Evolutionary conservation across 2,797 vertebrate genomes (phyloP).

Genomic region (Prionace glauca): DNA sequence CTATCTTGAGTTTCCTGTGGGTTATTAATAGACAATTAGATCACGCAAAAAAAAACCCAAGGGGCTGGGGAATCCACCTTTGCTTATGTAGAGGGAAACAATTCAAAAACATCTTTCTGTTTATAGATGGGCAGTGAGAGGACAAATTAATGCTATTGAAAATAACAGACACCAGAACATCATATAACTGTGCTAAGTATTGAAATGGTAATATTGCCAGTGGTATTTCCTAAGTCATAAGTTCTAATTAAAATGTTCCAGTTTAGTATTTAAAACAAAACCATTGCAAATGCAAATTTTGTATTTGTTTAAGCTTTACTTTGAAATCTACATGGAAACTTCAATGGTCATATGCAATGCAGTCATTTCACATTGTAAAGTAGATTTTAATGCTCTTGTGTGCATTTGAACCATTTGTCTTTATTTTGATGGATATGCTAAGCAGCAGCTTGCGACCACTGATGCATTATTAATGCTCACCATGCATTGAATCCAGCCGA

Average conservation of each 20-base stretch:
- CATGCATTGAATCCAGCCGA: conserved; percentile 45
- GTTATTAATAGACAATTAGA: too few species aligned
- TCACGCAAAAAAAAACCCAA: too few species aligned
- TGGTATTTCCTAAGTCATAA: neutral
- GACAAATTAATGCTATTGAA: too few species aligned
- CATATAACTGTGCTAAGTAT: neutral
- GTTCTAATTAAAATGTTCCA: neutral
- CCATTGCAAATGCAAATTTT: neutral
- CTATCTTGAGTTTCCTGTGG: too few species aligned
- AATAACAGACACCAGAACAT: neutral
- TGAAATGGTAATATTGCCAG: neutral
- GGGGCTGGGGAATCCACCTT: too few species aligned
- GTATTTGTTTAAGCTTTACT: neutral
- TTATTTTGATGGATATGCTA: neutral
- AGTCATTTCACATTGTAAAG: neutral
- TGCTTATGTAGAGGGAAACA: too few species aligned
- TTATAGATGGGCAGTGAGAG: too few species aligned
- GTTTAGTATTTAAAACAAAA: neutral
- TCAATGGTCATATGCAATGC: neutral
- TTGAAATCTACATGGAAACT: neutral
- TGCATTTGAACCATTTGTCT: neutral
- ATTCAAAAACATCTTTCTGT: too few species aligned
- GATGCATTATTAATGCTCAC: neutral
- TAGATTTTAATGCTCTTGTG: neutral
- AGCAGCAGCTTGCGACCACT: neutral